Percentiles rank a stretch among this genome's conserved stretches.
Conservation (phyloP, 1,140 invertebrate genomes). For the Plodia interpunctella region DNA sequence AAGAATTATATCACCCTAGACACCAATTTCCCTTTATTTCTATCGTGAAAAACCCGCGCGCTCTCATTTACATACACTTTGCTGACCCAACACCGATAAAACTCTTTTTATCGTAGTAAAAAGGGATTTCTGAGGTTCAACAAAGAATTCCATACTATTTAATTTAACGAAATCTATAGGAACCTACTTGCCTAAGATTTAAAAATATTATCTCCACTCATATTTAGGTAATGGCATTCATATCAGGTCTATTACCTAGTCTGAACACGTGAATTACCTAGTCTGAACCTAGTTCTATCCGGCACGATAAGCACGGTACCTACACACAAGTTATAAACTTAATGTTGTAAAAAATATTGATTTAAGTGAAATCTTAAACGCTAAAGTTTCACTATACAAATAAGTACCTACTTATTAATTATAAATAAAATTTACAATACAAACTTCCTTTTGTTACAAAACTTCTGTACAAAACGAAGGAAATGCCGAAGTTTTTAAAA, state of each 20-base stretch:
- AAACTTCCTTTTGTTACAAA: conserved; percentile 22
- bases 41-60: conserved; percentile 40
- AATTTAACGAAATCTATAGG: conserved; percentile 25
- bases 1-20: conserved; percentile 45
- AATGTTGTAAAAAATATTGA: no score
- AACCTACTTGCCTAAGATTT: background rate
- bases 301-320: no score
- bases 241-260: no score
- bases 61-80: conserved; percentile 68
- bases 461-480: conserved; percentile 25
- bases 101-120: conserved; percentile 57
- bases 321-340: no score
- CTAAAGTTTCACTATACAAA: no score
- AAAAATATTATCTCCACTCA: no score
- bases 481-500: conserved; percentile 28
- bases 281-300: no score
- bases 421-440: conserved; percentile 22
- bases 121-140: conserved; percentile 53
- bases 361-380: no score
- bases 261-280: no score
- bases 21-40: conserved; percentile 54
- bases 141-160: conserved; percentile 35
- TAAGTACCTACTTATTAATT: background rate
- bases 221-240: no score
- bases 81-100: conserved; percentile 63